Conservation (phyloP, 2,113 vertebrate species). For the Cephalophus harveyi region DNA sequence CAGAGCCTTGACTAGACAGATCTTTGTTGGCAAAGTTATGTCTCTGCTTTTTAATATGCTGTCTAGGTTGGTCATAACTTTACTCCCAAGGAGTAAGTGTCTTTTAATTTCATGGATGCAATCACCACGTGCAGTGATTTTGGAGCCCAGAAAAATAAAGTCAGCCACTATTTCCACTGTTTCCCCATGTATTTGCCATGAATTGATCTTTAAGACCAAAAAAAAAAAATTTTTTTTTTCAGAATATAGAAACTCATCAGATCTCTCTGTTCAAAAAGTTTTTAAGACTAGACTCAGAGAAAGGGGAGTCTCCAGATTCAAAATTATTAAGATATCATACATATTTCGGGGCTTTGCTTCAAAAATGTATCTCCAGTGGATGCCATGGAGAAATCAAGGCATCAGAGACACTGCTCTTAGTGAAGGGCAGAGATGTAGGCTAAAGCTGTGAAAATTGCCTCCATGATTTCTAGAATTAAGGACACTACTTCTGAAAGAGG, state of each 20-base stretch:
- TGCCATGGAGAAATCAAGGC: neutral
- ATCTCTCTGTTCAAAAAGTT: neutral
- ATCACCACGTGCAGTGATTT: no score
- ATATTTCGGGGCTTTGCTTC: neutral
- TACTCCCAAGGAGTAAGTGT: no score
- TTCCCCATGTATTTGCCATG: no score
- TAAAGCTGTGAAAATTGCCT: neutral
- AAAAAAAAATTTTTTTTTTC: neutral
- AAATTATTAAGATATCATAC: neutral
- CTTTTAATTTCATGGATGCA: no score
- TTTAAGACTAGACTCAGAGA: neutral
- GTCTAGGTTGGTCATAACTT: no score
- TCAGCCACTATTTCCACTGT: no score
- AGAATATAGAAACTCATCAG: neutral
- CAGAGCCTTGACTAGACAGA: no score
- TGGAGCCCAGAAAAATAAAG: no score
- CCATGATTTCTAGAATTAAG: neutral
- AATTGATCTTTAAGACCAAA: neutral
- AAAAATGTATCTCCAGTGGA: neutral
- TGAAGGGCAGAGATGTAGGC: neutral
- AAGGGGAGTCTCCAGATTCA: neutral
- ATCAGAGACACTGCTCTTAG: neutral
- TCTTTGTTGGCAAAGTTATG: no score
- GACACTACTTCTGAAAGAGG: neutral
- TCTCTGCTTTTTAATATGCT: no score